Evolutionary conservation across 2,888 invertebrate genomes (phyloP).

Genomic region (Synanthedon tipuliformis): DNA sequence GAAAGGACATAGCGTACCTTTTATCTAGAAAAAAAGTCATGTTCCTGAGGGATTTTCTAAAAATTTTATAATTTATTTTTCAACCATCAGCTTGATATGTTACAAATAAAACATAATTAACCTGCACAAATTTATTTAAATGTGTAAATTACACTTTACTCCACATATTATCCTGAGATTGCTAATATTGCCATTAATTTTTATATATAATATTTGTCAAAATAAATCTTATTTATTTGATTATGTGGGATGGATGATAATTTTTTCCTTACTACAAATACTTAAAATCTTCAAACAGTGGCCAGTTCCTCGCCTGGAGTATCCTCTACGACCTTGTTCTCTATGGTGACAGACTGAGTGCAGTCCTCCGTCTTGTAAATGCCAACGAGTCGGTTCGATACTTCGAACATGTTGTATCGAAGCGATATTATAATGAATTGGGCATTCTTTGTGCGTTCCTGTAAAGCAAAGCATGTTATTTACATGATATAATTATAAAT

Average conservation of each 20-base stretch:
- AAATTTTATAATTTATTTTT: no score
- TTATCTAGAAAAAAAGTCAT: no score
- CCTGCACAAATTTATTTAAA: no score
- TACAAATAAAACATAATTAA: no score
- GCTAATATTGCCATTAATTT: no score
- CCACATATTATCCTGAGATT: no score
- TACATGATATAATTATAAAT: no score
- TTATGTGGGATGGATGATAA: not conserved
- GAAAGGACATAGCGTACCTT: no score
- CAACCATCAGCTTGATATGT: no score
- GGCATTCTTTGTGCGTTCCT: conserved; percentile 96
- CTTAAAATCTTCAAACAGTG: not conserved
- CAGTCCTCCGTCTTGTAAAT: conserved; percentile 95
- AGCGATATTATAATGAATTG: conserved; percentile 98
- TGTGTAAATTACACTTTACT: no score
- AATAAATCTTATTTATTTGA: not conserved
- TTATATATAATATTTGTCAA: not conserved
- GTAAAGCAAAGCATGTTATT: conserved; percentile 17
- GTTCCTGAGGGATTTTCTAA: no score
- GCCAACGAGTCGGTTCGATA: conserved; percentile 91
- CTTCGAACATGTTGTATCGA: conserved; percentile 97
- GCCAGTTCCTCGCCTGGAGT: conserved; percentile 7
- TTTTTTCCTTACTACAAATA: not conserved
- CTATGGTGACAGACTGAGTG: conserved; percentile 81
- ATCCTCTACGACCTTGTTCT: conserved; percentile 42